Conservation (phyloP, 2,888 invertebrate genomes). For the Lithophane ornitopus region DNA sequence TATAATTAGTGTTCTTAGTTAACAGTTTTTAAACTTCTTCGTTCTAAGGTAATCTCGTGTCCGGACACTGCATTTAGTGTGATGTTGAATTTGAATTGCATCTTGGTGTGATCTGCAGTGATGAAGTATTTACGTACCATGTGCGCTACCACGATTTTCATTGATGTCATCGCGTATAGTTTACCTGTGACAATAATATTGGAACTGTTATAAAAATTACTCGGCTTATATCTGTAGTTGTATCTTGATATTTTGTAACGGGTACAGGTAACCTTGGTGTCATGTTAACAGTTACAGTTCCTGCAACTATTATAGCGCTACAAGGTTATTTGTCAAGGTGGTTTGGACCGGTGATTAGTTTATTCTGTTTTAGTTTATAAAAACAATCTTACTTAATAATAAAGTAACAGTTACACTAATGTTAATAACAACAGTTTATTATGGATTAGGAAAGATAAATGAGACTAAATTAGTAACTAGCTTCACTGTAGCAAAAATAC, state of each 20-base stretch:
- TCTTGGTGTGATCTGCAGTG: slow-evolving; percentile 12
- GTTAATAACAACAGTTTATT: too few relatives aligned
- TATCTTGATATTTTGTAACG: not conserved
- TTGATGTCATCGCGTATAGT: slow-evolving; percentile 10
- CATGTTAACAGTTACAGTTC: not conserved
- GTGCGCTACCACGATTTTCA: slow-evolving; percentile 2
- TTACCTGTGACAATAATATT: slow-evolving; percentile 4
- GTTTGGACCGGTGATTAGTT: too few relatives aligned
- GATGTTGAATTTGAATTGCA: not conserved
- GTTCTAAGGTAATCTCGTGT: not conserved
- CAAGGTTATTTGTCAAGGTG: too few relatives aligned
- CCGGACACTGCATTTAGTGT: not conserved
- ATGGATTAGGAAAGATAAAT: too few relatives aligned
- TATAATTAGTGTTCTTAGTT: not conserved
- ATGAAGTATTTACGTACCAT: slow-evolving; percentile 6
- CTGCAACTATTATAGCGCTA: not conserved
- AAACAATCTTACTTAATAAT: too few relatives aligned
- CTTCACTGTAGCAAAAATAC: too few relatives aligned
- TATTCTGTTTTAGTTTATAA: too few relatives aligned
- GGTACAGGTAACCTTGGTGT: not conserved
- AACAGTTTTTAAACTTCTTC: not conserved
- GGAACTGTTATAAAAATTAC: not conserved
- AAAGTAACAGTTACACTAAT: too few relatives aligned
- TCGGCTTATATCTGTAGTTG: not conserved
- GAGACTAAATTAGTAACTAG: too few relatives aligned